Conservation (phyloP, 2,113 vertebrate species). For the Nymphicus hollandicus region DNA sequence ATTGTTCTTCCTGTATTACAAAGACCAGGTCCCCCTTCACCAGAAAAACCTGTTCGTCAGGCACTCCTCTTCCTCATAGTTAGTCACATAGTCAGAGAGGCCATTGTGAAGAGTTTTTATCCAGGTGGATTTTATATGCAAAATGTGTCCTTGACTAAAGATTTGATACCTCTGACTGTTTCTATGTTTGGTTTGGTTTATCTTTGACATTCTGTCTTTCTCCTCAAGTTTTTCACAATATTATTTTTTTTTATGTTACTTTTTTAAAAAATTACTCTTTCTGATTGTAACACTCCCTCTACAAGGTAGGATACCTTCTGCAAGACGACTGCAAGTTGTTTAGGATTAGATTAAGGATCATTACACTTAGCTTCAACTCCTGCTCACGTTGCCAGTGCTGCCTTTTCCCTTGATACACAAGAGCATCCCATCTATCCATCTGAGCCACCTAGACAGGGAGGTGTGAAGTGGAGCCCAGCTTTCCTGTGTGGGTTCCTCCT, state of each 20-base stretch:
- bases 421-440: background rate
- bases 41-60: slow-evolving; percentile 44
- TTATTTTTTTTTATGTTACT: background rate
- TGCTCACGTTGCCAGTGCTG: background rate
- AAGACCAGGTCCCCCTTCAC: background rate
- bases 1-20: background rate
- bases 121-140: background rate
- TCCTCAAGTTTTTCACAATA: background rate
- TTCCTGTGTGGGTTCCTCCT: background rate
- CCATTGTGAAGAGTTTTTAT: background rate
- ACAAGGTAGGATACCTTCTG: background rate
- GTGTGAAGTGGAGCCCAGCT: background rate
- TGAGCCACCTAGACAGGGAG: background rate
- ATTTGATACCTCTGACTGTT: background rate
- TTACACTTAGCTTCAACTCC: background rate
- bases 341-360: background rate
- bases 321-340: background rate
- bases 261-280: background rate
- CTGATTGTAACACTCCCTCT: background rate
- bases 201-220: background rate
- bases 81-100: background rate
- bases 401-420: background rate
- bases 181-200: background rate
- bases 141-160: background rate
- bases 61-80: slow-evolving; percentile 38